Evolutionary conservation across 2,113 vertebrate genomes (phyloP).

Genomic region (Rhynchopsitta pachyrhyncha): DNA sequence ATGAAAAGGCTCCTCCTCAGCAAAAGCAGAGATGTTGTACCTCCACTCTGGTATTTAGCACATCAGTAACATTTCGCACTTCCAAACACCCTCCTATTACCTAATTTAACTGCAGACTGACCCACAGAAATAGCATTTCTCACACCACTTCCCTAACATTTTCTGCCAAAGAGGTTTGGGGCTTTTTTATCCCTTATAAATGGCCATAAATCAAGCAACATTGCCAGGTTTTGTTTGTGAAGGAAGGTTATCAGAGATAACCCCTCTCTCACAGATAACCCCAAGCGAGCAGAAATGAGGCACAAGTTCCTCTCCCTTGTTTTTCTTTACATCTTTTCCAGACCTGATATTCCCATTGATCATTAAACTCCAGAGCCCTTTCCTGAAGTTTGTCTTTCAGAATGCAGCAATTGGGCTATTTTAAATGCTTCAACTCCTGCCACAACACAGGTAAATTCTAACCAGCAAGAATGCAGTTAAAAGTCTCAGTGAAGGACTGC

Average conservation of each 20-base stretch:
- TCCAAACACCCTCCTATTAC: neutral
- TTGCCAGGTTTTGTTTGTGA: conserved; percentile 32
- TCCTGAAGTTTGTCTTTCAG: neutral
- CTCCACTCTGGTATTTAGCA: neutral
- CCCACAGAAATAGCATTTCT: neutral
- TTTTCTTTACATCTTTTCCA: conserved; percentile 25
- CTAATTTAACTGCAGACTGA: neutral
- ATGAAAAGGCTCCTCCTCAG: neutral
- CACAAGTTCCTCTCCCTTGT: conserved; percentile 23
- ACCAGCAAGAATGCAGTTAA: neutral
- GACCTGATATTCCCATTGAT: neutral
- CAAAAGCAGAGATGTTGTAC: neutral
- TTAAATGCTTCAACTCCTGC: neutral
- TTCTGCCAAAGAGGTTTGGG: neutral
- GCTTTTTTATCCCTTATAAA: neutral
- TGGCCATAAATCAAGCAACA: conserved; percentile 30
- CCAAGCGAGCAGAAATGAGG: neutral
- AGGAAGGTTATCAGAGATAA: conserved; percentile 59
- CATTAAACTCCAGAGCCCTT: neutral
- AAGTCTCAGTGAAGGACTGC: neutral
- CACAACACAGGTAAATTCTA: neutral
- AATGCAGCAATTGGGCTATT: neutral
- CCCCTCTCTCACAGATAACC: conserved; percentile 54
- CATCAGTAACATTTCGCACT: neutral
- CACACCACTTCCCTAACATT: neutral